Evolutionary conservation across 2,113 vertebrate genomes (phyloP).

Genomic region (Furnarius figulus): DNA sequence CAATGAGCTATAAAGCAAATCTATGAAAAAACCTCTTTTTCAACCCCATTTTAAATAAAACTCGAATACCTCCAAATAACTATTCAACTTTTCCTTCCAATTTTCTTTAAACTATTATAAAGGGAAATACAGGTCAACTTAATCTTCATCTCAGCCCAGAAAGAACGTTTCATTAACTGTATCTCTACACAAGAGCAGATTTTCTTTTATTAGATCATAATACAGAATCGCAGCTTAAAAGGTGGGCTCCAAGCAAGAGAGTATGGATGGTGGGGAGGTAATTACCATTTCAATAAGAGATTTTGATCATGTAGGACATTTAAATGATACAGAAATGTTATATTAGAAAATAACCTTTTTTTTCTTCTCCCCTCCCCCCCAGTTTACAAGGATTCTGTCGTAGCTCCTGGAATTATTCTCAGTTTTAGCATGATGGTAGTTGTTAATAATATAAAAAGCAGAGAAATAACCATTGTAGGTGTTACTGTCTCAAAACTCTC

Average conservation of each 20-base stretch:
- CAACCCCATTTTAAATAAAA: neutral
- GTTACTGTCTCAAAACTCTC: neutral
- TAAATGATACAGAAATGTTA: neutral
- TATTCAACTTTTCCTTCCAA: neutral
- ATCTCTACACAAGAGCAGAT: neutral
- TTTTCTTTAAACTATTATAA: neutral
- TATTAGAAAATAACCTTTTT: neutral
- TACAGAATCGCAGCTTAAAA: neutral
- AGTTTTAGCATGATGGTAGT: neutral
- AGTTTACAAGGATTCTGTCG: neutral
- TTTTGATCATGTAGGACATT: neutral
- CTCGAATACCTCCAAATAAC: neutral
- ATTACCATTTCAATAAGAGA: neutral
- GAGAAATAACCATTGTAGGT: neutral
- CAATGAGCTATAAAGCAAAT: neutral
- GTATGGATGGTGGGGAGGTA: neutral
- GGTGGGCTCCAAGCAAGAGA: neutral
- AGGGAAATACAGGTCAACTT: neutral
- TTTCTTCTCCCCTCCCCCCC: rapidly evolving
- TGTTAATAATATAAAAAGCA: neutral
- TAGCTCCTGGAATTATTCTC: neutral
- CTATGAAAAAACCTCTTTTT: neutral
- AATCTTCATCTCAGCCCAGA: neutral
- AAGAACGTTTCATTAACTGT: neutral
- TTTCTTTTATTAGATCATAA: neutral